These are phyloP conservation scores for Aythya fuligula DNA, from an alignment of 2,797 vertebrate species.

Conservation along the genomic window DNA sequence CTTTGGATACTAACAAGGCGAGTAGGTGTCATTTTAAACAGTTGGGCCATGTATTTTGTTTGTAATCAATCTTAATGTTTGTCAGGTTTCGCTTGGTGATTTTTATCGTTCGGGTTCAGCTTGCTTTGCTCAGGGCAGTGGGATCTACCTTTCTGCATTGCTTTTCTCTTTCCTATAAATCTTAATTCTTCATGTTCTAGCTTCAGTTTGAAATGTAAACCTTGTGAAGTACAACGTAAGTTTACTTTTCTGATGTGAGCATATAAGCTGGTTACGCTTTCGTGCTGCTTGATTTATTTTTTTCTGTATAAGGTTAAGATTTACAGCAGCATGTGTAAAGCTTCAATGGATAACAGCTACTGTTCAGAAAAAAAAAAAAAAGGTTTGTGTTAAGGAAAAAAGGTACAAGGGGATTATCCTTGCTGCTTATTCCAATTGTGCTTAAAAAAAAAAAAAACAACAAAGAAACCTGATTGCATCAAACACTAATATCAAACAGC, in stretches of 20 bases:
- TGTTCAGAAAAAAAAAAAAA: neutral
- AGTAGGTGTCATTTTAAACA: neutral
- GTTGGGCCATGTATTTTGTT: neutral
- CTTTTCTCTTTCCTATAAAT: neutral
- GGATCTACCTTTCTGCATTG: neutral
- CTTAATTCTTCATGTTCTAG: neutral
- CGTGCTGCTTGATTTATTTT: neutral
- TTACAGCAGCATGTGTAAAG: neutral
- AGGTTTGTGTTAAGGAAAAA: neutral
- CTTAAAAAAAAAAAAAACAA: neutral
- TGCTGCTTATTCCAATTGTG: neutral
- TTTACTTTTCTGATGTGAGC: neutral
- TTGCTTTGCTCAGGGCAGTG: neutral
- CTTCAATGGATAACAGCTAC: neutral
- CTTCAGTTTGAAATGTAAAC: constrained; percentile 16
- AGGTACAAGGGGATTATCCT: neutral
- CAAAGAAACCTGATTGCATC: neutral
- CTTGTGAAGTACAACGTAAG: constrained; percentile 4
- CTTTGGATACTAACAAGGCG: neutral
- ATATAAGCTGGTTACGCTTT: neutral
- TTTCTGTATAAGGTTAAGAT: neutral
- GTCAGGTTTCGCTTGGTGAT: neutral
- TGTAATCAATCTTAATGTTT: neutral
- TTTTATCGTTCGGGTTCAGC: neutral
- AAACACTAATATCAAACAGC: neutral